Base-by-base conservation (phyloP, 2,888 invertebrate species). In the Hydrotaea diabolus region DNA sequence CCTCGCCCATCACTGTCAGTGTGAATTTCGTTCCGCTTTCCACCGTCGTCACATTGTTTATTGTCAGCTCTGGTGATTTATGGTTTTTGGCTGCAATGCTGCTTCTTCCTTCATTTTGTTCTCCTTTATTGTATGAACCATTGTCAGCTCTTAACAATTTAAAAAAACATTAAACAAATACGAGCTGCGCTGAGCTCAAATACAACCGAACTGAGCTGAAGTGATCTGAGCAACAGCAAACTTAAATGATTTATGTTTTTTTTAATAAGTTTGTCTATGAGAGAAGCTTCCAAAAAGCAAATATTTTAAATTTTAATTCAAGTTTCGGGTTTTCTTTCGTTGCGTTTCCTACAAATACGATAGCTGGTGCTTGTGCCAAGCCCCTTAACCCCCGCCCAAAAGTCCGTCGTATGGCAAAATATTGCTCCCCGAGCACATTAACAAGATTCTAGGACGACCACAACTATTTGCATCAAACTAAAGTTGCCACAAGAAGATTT, bases 71-170 rank as follows among this genome's bases (percentile, higher is more conserved):
- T 1, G 11, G 55, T 55, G 55, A 55, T 55, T 55, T 55, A 55
- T 55, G 55, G 8, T 11, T 55, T 21, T 55, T 11, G 7, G 55
- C 21, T 43, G 13, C 13, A 13, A 2, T 43, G 13, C 43, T n/a
- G 36, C 13, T 43, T 8, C 43, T 43, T 43, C 13, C 43, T 43
- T 43, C 43, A 13, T 43, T 43, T 43, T 13, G 43, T 43, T 43
- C n/a, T 43, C 9, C 11, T 43, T 43, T 43, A n/a, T 17, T 53
- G 53, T 53, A 17, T 53, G n/a, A 9, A 21, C 19, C 55, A 17
- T 21, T 55, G 55, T 55, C 55, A 55, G 55, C 55, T 55, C 55
- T 21, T 55, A 55, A 55, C 55, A 55, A 55, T 55, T 55, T 55
- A 55, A 55, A 55, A 55, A 31, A 55, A 55, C 55, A 55, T 55